Evolutionary conservation across 2,888 invertebrate genomes (phyloP), one percentile per base, ranked within the genome.

Genomic region (Megaustenia siamemsis): DNA sequence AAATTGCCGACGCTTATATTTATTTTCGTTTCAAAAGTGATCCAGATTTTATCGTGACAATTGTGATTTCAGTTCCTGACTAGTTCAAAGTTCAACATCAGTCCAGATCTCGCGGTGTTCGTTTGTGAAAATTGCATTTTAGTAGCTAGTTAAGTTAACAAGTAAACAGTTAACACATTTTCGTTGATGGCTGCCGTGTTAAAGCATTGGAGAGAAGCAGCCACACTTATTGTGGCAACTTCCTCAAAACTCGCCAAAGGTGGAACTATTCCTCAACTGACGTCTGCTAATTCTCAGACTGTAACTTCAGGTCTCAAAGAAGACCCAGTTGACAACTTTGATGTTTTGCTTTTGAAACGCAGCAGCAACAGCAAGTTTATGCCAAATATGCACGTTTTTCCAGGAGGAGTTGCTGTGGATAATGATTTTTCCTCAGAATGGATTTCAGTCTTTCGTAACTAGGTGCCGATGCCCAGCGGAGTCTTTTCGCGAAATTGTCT

Each of bases 371-470:
- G 96, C 81, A 95, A 96, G 5, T 96, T 96, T 93, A 96, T 97
- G 95, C 96, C 97, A 28, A 96, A 96, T 92, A 95, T 96, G 87
- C 96, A 96, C 92, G 98, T 97, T 68, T 98, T 98, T 94, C 98
- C 98, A 63, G 98, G 98, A n/a, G 98, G 98, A 83, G 95, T 95
- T 79, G 94, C 95, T 77, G 96, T 96, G 87, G 92, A 95, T 82
- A 95, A 95, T 12, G 97, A 98, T 93, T 95, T 95, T 86, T 95
- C 95, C 85, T 92, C 94, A n/a, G 95, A 96, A 89, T 98, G 98
- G 98, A 91, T 96, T 69, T 93, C 95, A 68, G 94, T 96, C 78
- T 96, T 96, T 89, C 93, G 90, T 43, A 89, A 38, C 86, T 89
- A 10, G 90, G 90, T 12, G 79, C 84, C 53, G 88, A 90, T 68